Percentiles rank a stretch among this genome's conserved stretches.
These are phyloP conservation scores for Cistogaster globosa DNA, from an alignment of 2,888 invertebrate species.

Conservation along the genomic window DNA sequence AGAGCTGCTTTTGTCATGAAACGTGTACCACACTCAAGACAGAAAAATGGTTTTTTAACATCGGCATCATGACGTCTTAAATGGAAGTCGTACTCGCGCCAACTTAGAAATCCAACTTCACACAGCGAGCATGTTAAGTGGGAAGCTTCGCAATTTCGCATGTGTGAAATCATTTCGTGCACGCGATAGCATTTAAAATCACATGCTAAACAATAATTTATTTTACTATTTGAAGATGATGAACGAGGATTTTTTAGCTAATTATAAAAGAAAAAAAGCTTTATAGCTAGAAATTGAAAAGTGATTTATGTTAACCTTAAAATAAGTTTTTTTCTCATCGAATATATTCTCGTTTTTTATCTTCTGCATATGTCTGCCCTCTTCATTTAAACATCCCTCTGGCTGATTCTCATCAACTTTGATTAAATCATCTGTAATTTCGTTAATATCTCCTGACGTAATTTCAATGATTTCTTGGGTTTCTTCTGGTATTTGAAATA, in stretches of 20 bases:
- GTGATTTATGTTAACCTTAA: conserved; percentile 75
- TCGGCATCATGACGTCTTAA: conserved; percentile 81
- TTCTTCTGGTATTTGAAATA: conserved; percentile 77
- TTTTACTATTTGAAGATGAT: conserved; percentile 79
- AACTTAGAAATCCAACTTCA: conserved; percentile 80
- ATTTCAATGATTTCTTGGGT: conserved; percentile 53
- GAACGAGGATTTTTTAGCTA: conserved; percentile 78
- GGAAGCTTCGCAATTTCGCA: conserved; percentile 78
- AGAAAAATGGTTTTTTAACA: conserved; percentile 84
- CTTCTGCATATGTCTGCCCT: background rate
- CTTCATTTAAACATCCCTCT: background rate
- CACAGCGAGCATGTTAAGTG: conserved; percentile 81
- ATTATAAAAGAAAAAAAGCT: background rate
- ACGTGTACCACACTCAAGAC: conserved; percentile 83
- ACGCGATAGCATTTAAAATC: conserved; percentile 83
- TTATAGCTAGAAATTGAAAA: background rate
- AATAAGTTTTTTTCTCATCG: conserved; percentile 80
- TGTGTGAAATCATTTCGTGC: conserved; percentile 81
- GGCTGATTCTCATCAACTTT: conserved; percentile 36
- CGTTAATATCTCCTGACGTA: conserved; percentile 35
- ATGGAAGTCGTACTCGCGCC: conserved; percentile 82
- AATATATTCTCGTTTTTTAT: conserved; percentile 75
- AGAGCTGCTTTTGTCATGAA: conserved; percentile 84
- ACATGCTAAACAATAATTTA: conserved; percentile 82
- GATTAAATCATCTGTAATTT: conserved; percentile 9